Base-by-base conservation (phyloP, 2,888 invertebrate genomes). In the Scrobipalpa atriplicella region DNA sequence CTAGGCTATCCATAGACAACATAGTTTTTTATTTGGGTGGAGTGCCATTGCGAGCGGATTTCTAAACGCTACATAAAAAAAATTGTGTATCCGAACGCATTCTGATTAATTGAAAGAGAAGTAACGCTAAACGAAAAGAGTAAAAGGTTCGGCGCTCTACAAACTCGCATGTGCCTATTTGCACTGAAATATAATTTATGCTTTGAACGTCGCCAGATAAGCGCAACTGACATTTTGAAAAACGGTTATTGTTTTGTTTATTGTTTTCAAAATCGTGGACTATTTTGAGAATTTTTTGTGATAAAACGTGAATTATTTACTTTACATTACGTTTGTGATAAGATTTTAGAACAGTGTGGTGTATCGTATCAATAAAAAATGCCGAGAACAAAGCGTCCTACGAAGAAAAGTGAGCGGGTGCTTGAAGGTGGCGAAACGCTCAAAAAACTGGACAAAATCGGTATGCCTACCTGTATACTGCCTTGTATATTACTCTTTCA, bases 311-410 rank as follows among this genome's bases (percentile, higher is more conserved):
- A 19, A 11, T 54, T 18, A 54, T 47, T 47, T 1, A 16, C 1
- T 29, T 38, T n/a, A n/a, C 11, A 9, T 8, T n/a, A 38, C 29
- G 16, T 16, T 38, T n/a, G 8, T 18, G 38, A 56, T 29, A 16
- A 29, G 29, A n/a, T n/a, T 29, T n/a, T 54, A 41, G 7, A 13
- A 8, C 21, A 10, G 52, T 52, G 9, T 18, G 13, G 54, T 43
- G 47, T 43, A 16, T 13, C 10, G 29, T 16, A 62, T 1, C 18
- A 43, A 38, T 38, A 10, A 43, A 66, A 66, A 64, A 92, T 92
- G 92, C 90, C 92, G 18, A 82, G 92, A 68, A 92, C 92, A 18
- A 92, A 92, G 75, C 83, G 87, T 43, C 90, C 92, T 10, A 82
- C 74, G 2, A 82, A 78, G 56, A 87, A 83, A 72, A 81, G 79